These are phyloP conservation scores for Crepidodera aurea DNA, from an alignment of 2,888 invertebrate genomes.

Conservation along the genomic window DNA sequence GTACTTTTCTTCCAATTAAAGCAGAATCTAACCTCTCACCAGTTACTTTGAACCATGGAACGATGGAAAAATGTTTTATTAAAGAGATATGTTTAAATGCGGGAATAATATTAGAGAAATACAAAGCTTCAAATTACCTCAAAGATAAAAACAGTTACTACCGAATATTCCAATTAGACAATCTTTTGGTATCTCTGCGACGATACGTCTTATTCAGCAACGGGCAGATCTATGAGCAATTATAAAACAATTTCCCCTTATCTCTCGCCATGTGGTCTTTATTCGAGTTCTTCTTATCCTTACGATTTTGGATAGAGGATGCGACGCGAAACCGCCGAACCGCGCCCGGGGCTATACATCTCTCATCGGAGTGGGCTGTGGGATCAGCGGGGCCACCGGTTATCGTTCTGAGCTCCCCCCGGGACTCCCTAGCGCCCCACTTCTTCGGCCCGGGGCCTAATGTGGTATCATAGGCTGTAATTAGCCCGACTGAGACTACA, in stretches of 20 bases:
- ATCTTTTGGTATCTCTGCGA: too few relatives aligned
- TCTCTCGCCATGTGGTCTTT: slow-evolving; percentile 3
- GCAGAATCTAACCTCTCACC: too few relatives aligned
- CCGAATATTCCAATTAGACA: too few relatives aligned
- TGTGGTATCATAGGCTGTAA: slow-evolving; percentile 66
- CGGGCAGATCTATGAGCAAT: too few relatives aligned
- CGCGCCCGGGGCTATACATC: slow-evolving; percentile 58
- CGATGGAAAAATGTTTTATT: too few relatives aligned
- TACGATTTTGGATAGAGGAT: background rate
- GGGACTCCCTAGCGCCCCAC: background rate
- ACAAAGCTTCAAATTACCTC: too few relatives aligned
- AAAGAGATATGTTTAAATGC: too few relatives aligned
- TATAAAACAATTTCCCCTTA: background rate
- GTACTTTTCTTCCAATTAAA: too few relatives aligned
- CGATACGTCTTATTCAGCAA: too few relatives aligned
- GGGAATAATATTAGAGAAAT: too few relatives aligned
- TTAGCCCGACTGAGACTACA: slow-evolving; percentile 66
- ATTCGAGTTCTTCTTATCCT: background rate
- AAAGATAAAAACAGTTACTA: too few relatives aligned
- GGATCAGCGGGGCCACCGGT: slow-evolving; percentile 47
- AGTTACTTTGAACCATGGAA: too few relatives aligned
- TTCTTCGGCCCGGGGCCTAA: slow-evolving; percentile 60
- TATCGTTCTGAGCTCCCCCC: slow-evolving; percentile 49
- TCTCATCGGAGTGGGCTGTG: slow-evolving; percentile 48
- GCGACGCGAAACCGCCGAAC: slow-evolving; percentile 48